Percentiles rank a stretch among this genome's conserved stretches.
Evolutionary conservation across 1,140 invertebrate species (phyloP).

Genomic region (Harpegnathos saltator): DNA sequence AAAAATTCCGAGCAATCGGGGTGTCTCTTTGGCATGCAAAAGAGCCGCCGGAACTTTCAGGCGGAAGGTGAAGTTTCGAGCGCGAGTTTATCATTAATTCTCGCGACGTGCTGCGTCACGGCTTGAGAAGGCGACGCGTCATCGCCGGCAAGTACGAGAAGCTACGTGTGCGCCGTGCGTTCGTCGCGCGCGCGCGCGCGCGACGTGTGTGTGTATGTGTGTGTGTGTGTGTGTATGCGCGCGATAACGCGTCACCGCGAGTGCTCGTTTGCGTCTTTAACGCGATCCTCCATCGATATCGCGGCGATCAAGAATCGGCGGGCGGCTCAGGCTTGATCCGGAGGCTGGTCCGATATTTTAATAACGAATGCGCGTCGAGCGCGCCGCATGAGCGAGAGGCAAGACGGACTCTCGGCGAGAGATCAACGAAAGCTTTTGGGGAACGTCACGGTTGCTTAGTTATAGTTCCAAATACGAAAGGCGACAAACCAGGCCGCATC

Average conservation of each 20-base stretch:
- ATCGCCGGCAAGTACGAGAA: constrained; percentile 17
- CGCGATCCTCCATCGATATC: not conserved
- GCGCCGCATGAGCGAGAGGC: not conserved
- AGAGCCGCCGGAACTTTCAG: constrained; percentile 46
- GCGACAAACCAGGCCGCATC: too few relatives aligned
- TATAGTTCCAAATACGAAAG: too few relatives aligned
- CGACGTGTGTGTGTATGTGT: too few relatives aligned
- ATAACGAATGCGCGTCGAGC: not conserved
- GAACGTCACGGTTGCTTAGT: too few relatives aligned
- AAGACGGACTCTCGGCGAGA: too few relatives aligned
- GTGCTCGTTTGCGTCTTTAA: constrained; percentile 22
- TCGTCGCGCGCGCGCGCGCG: constrained; percentile 13
- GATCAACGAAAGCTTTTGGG: too few relatives aligned
- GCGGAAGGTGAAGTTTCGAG: constrained; percentile 32
- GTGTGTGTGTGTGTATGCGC: not conserved
- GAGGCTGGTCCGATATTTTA: not conserved
- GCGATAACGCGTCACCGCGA: not conserved
- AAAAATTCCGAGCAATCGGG: constrained; percentile 21
- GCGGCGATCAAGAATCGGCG: not conserved
- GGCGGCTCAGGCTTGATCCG: too few relatives aligned
- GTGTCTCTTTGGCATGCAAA: constrained; percentile 54
- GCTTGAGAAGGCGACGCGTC: constrained; percentile 49
- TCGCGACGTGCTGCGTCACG: constrained; percentile 38
- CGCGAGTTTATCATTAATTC: constrained; percentile 53
- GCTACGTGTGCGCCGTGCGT: not conserved